Conservation (phyloP, 2,113 vertebrate species). For the Lepus americanus region DNA sequence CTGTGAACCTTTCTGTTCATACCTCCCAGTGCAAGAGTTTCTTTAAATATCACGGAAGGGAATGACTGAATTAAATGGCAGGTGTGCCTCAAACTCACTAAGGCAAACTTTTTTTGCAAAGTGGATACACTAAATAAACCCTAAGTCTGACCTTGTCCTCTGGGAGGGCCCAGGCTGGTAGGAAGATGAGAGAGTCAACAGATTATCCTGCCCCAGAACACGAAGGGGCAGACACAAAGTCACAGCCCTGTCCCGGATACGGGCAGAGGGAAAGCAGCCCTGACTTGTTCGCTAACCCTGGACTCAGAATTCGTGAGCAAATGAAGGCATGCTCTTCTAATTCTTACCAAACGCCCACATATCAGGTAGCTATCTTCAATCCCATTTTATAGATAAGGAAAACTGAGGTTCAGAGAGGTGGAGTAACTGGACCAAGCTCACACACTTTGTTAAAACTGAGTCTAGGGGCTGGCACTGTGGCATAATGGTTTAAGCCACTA, state of each 20-base stretch:
- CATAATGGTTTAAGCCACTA: no score
- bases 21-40: background rate
- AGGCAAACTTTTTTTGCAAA: background rate
- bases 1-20: background rate
- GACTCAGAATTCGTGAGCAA: background rate
- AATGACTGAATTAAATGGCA: background rate
- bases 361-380: background rate
- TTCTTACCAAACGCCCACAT: background rate
- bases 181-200: background rate
- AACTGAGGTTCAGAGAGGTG: constrained; percentile 43
- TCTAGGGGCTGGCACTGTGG: no score
- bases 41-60: background rate
- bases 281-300: background rate
- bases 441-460: background rate
- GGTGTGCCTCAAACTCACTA: background rate
- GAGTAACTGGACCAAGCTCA: background rate
- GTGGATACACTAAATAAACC: background rate
- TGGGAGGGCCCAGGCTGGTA: background rate
- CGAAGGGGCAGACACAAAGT: background rate
- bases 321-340: background rate
- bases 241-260: background rate
- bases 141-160: background rate
- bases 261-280: background rate
- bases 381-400: constrained; percentile 33
- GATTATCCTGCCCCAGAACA: background rate